Percentiles rank a stretch among this genome's conserved stretches.
Conservation (phyloP, 1,140 invertebrate species). For the Drosophila mayri region DNA sequence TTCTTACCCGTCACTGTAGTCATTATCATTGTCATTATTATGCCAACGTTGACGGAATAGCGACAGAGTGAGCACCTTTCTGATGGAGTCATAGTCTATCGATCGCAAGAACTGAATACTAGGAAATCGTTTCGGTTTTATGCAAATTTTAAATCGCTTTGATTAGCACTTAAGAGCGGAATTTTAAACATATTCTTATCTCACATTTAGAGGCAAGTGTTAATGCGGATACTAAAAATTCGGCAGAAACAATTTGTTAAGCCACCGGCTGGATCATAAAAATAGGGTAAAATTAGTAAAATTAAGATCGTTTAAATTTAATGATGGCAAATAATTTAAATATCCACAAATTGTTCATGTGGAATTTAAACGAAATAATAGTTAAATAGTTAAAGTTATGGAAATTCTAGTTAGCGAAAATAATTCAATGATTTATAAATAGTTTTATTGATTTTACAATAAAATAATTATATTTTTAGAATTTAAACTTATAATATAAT, state of each 20-base stretch:
- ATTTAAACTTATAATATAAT: too few species aligned
- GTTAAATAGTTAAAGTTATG: not conserved
- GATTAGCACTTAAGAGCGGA: constrained; percentile 48
- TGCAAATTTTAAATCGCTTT: constrained; percentile 46
- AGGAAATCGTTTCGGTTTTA: constrained; percentile 51
- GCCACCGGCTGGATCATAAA: not conserved
- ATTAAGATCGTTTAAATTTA: constrained; percentile 1
- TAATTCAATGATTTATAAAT: not conserved
- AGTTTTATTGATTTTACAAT: too few species aligned
- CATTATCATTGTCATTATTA: constrained; percentile 39
- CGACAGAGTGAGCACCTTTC: constrained; percentile 45
- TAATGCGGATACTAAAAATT: constrained; percentile 22
- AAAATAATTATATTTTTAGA: not conserved
- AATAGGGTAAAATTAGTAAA: not conserved
- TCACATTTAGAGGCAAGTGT: constrained; percentile 12
- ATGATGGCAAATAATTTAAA: not conserved
- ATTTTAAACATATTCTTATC: constrained; percentile 26
- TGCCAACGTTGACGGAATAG: constrained; percentile 58
- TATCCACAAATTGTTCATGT: not conserved
- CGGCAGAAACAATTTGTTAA: constrained; percentile 8
- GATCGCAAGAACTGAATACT: constrained; percentile 9
- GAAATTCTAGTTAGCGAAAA: not conserved
- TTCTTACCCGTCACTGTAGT: constrained; percentile 16
- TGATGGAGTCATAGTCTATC: constrained; percentile 34
- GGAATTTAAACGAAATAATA: rapidly evolving